Evolutionary conservation across 1,140 invertebrate genomes (phyloP).

Genomic region (Octopus bimaculoides): DNA sequence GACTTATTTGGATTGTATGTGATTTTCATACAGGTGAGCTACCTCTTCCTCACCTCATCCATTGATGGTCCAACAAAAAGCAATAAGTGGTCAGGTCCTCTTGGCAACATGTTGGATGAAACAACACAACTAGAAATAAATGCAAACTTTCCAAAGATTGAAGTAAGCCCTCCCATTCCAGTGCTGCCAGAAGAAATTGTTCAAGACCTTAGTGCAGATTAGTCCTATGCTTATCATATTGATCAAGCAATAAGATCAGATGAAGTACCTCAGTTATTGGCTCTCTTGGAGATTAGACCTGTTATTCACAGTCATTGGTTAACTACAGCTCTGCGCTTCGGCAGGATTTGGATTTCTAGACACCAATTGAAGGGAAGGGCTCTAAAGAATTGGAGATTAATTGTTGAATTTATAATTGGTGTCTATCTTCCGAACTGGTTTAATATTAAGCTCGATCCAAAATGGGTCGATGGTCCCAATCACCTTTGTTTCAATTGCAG

Average conservation of each 20-base stretch:
- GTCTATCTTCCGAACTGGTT: not conserved
- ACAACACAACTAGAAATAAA: not conserved
- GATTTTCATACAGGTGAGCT: no score
- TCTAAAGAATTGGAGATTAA: not conserved
- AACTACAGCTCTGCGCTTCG: not conserved
- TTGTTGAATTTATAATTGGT: not conserved
- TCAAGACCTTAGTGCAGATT: not conserved
- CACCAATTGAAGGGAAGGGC: not conserved
- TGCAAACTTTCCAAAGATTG: not conserved
- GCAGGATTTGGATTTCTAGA: not conserved
- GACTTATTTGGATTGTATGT: not conserved
- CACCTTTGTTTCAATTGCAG: not conserved
- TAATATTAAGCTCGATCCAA: not conserved
- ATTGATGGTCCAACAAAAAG: no score
- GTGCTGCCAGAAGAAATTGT: not conserved
- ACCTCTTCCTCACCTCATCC: no score
- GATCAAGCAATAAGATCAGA: not conserved
- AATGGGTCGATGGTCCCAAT: not conserved
- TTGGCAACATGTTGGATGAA: not conserved
- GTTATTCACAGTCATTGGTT: not conserved
- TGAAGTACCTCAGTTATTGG: not conserved
- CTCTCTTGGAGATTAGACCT: not conserved
- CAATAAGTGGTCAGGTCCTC: not conserved
- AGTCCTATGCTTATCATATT: not conserved
- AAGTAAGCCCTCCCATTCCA: not conserved